Conservation (phyloP, 1,140 invertebrate genomes). For the Zaprionus vittiger region DNA sequence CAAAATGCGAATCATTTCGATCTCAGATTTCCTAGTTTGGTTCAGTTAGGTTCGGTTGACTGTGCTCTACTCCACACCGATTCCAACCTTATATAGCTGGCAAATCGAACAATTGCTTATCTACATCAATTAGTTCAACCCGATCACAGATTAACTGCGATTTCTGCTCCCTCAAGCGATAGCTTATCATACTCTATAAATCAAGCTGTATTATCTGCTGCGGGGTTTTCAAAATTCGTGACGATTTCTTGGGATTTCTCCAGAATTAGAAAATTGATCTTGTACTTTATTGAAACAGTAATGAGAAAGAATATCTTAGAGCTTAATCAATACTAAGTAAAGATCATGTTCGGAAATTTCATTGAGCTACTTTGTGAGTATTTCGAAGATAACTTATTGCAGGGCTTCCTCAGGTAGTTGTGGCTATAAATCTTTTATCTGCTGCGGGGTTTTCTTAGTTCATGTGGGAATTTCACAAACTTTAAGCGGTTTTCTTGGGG, state of each 20-base stretch:
- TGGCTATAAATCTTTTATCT: background rate
- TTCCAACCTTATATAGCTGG: background rate
- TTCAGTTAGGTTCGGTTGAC: background rate
- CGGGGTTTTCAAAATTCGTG: background rate
- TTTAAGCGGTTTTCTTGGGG: background rate
- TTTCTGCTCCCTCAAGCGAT: background rate
- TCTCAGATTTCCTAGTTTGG: background rate
- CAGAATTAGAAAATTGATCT: background rate
- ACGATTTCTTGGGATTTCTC: constrained; percentile 6
- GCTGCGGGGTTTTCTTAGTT: background rate
- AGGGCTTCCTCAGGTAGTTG: background rate
- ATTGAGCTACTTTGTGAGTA: background rate
- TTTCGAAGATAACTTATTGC: constrained; percentile 6
- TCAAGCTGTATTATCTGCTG: background rate
- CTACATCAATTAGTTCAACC: background rate
- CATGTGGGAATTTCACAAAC: background rate
- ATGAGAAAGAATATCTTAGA: background rate
- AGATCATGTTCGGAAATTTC: background rate
- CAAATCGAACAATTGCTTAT: background rate
- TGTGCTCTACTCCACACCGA: background rate
- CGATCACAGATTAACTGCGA: constrained; percentile 17
- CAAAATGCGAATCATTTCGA: constrained; percentile 14
- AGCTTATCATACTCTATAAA: constrained; percentile 6
- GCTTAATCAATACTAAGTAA: background rate
- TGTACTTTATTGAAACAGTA: background rate